Conservation (phyloP, 1,140 invertebrate species). For the Drosophila mojavensis region DNA sequence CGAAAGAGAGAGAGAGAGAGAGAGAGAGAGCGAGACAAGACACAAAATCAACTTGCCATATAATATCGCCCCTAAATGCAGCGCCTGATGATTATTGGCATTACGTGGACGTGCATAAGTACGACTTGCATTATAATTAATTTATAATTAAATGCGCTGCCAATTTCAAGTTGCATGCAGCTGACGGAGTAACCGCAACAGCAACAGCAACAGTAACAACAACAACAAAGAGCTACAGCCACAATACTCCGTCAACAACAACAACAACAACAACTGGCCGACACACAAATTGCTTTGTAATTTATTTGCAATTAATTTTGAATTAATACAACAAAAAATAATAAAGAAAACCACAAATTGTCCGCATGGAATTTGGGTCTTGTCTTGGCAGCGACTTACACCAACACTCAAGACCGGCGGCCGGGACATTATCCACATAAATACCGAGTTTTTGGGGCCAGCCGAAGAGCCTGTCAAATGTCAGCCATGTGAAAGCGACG, state of each 20-base stretch:
- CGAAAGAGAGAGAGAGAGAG: not conserved
- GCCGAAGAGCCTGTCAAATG: constrained; percentile 40
- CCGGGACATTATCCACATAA: constrained; percentile 36
- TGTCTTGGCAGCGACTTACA: constrained; percentile 41
- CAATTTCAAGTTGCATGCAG: constrained; percentile 80
- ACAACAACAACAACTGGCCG: constrained; percentile 38
- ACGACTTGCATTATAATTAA: constrained; percentile 77
- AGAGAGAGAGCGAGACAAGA: not conserved
- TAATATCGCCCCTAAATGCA: constrained; percentile 48
- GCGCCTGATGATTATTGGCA: constrained; percentile 73
- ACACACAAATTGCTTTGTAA: constrained; percentile 80
- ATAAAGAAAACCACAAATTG: constrained; percentile 53
- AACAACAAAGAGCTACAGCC: not conserved
- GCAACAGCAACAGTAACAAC: constrained; percentile 11
- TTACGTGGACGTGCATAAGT: constrained; percentile 75
- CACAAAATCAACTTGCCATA: constrained; percentile 63
- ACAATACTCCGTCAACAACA: constrained; percentile 10
- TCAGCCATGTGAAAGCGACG: constrained; percentile 45
- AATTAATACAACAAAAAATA: constrained; percentile 66
- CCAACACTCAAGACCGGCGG: constrained; percentile 30
- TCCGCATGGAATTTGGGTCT: constrained; percentile 65
- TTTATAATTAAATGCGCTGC: constrained; percentile 78
- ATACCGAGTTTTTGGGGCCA: constrained; percentile 30
- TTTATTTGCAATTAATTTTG: constrained; percentile 83
- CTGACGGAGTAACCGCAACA: constrained; percentile 53